Evolutionary conservation across 2,888 invertebrate genomes (phyloP).

Genomic region (Tuta absoluta): DNA sequence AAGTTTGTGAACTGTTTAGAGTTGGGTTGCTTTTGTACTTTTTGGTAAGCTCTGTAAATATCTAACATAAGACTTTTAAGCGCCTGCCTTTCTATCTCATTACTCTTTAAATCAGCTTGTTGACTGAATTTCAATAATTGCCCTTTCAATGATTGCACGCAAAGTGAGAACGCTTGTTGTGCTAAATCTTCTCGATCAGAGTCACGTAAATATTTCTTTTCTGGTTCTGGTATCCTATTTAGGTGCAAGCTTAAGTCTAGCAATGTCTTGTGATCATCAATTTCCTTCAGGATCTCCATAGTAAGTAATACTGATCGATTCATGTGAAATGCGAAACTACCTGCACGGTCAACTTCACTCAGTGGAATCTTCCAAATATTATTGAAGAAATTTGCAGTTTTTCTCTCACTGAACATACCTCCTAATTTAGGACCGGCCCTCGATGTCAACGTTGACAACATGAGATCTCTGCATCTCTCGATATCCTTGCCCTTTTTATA

Average conservation of each 20-base stretch:
- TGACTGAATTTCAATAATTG: constrained; percentile 80
- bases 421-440: constrained; percentile 84
- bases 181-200: constrained; percentile 90
- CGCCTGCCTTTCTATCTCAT: constrained; percentile 73
- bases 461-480: constrained; percentile 85
- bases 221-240: constrained; percentile 89
- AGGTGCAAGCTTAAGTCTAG: constrained; percentile 90
- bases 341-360: constrained; percentile 94
- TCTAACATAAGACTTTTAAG: constrained; percentile 78
- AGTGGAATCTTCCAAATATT: constrained; percentile 96
- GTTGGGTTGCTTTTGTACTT: constrained; percentile 83
- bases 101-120: constrained; percentile 70
- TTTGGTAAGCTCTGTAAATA: constrained; percentile 85
- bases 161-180: constrained; percentile 88
- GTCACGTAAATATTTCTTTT: constrained; percentile 94
- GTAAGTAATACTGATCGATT: constrained; percentile 90
- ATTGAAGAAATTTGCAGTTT: constrained; percentile 93
- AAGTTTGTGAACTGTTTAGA: constrained; percentile 83
- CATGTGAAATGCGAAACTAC: constrained; percentile 95
- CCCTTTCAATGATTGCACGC: constrained; percentile 85
- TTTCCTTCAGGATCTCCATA: constrained; percentile 89
- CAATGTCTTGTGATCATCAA: constrained; percentile 89
- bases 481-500: constrained; percentile 85
- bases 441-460: constrained; percentile 86
- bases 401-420: constrained; percentile 93